These are phyloP conservation scores for Pangasianodon gigas DNA, from an alignment of 2,113 vertebrate genomes.

Conservation along the genomic window DNA sequence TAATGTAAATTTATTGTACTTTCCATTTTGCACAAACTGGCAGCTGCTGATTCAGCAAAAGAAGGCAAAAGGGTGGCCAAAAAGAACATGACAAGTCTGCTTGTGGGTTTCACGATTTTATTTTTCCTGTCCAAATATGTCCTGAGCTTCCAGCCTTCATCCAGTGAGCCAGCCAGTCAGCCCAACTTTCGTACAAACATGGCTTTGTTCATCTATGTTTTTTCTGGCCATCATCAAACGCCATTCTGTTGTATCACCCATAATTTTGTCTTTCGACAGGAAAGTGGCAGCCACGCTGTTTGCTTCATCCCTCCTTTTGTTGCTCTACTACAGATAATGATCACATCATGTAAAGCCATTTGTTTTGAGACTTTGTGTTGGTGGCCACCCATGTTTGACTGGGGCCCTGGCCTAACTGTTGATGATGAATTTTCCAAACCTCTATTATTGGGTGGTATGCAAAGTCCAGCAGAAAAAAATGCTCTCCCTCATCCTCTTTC, in stretches of 20 bases:
- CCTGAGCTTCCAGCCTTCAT: slow-evolving; percentile 38
- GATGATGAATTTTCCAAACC: slow-evolving; percentile 86
- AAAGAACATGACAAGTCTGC: slow-evolving; percentile 47
- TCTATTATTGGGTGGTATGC: slow-evolving; percentile 60
- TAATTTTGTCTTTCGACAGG: slow-evolving; percentile 64
- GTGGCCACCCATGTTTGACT: slow-evolving; percentile 77
- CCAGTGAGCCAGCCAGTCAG: slow-evolving; percentile 20
- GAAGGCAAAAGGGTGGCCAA: slow-evolving; percentile 36
- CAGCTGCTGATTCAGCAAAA: slow-evolving; percentile 13
- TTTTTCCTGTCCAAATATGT: slow-evolving; percentile 57
- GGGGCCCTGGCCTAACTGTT: slow-evolving; percentile 56
- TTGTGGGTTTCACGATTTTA: slow-evolving; percentile 56
- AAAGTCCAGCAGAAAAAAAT: slow-evolving; percentile 38
- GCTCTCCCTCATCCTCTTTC: slow-evolving; percentile 8
- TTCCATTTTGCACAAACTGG: slow-evolving; percentile 1
- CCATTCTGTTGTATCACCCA: slow-evolving; percentile 54
- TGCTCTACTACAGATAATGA: slow-evolving; percentile 60
- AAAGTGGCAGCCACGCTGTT: slow-evolving; percentile 55
- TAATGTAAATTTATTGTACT: slow-evolving; percentile 2
- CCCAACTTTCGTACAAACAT: slow-evolving; percentile 59
- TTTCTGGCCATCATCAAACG: slow-evolving; percentile 56
- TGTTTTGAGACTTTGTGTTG: slow-evolving; percentile 65
- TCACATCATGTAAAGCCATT: slow-evolving; percentile 73
- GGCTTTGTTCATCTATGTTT: slow-evolving; percentile 60
- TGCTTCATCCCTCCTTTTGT: slow-evolving; percentile 26